These are phyloP conservation scores for Tapirus indicus DNA, from an alignment of 2,797 vertebrate species.

Conservation along the genomic window DNA sequence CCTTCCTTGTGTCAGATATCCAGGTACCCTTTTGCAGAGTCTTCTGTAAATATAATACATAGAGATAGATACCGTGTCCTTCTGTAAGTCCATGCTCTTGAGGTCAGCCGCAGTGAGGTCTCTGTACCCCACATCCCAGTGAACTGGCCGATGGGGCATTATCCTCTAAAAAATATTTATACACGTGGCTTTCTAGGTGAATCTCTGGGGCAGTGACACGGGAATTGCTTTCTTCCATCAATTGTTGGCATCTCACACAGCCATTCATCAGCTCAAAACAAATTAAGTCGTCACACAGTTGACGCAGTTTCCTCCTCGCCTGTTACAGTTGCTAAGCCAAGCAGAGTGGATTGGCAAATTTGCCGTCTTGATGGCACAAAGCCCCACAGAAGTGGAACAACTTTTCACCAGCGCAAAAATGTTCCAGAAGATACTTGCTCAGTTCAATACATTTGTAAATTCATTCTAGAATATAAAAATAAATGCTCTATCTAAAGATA, in stretches of 20 bases:
- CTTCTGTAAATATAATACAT: not conserved
- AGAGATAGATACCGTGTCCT: not conserved
- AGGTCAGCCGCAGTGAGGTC: not conserved
- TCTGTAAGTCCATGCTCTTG: not conserved
- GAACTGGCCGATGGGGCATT: not conserved
- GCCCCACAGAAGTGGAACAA: not conserved
- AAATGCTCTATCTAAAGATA: not conserved
- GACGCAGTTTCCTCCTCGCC: not conserved
- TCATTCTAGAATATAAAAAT: slow-evolving; percentile 27
- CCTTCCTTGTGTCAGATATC: not conserved
- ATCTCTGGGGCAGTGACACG: not conserved
- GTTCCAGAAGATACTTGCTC: not conserved
- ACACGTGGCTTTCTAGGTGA: not conserved
- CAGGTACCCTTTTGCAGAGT: not conserved
- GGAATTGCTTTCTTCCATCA: not conserved
- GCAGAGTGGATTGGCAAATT: not conserved
- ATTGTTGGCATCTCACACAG: not conserved
- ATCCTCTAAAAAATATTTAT: not conserved
- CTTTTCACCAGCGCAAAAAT: not conserved
- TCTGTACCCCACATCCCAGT: not conserved
- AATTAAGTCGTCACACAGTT: not conserved
- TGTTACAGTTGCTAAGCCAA: not conserved
- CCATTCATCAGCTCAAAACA: not conserved
- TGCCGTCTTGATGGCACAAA: not conserved
- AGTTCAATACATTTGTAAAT: not conserved